Base-by-base conservation (phyloP, 2,888 invertebrate species). In the Acronicta leporina region DNA sequence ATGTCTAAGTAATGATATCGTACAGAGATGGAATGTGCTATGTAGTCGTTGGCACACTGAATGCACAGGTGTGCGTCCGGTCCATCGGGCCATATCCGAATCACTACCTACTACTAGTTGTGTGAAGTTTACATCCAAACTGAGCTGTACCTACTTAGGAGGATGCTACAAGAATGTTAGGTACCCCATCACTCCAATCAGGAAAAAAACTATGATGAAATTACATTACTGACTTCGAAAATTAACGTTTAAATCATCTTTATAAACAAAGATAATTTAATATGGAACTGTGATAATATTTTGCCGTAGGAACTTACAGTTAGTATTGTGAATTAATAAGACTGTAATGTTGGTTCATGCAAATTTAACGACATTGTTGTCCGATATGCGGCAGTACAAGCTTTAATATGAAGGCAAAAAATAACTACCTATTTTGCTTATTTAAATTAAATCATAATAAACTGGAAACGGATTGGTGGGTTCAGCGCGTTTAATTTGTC, bases 61-160 rank as follows among this genome's bases (percentile, higher is more conserved):
- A 81, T 80, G 71, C 89, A 88, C 93, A 94, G 92, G 94, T 94
- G 94, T 84, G 87, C 94, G 91, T 92, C 94, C 93, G 92, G 92
- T 86, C 82, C 76, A 79, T 83, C 87, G 83, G 75, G 79, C 85
- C 87, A 87, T 87, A 86, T 84, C 87, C 88, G 82, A 91, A 89
- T 83, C 84, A 69, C 67, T 82, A 82, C 75, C 68, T 77, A 77
- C 63, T 49, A 58, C 15, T 16, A 38, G 43, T 47, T 46, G 50
- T 68, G 68, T 52, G 50, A 52, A 62, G 48, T 67, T 68, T 46
- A 44, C 57, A 47, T 48, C 43, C 25, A 57, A 76, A 68, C 52
- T 48, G 14, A 75, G 47, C 54, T 49, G 58, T 63, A 72, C 61
- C 53, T 58, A 71, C 58, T 45, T 53, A 53, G 58, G 54, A 57